Conservation (phyloP, 2,113 vertebrate species). For the Candoia aspera region DNA sequence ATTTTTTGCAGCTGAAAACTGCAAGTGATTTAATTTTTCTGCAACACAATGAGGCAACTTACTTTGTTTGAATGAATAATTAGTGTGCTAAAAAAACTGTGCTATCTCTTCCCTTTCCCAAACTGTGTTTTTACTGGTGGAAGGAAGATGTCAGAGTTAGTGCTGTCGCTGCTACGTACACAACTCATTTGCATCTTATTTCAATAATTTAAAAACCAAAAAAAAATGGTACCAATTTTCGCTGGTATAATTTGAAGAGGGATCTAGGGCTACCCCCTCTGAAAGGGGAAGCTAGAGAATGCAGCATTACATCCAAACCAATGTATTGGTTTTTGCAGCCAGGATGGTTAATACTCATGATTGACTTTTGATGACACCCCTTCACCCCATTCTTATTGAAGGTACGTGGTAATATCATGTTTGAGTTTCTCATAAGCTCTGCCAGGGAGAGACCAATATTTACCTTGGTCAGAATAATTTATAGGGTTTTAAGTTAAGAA, state of each 20-base stretch:
- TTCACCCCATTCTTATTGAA: neutral
- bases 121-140: neutral
- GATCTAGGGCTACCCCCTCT: too few relatives aligned
- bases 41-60: conserved; percentile 3
- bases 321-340: too few relatives aligned
- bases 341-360: too few relatives aligned
- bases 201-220: too few relatives aligned
- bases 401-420: neutral
- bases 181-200: too few relatives aligned
- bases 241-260: too few relatives aligned
- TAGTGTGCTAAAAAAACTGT: neutral
- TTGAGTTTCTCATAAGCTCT: neutral
- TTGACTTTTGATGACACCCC: neutral
- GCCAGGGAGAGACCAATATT: neutral
- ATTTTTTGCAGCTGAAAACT: conserved; percentile 91
- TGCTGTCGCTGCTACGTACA: neutral
- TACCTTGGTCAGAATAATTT: neutral
- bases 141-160: neutral
- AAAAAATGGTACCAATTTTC: too few relatives aligned
- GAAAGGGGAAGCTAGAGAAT: too few relatives aligned
- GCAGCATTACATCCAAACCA: too few relatives aligned
- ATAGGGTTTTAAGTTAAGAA: neutral
- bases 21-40: conserved; percentile 72
- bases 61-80: neutral
- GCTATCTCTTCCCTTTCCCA: neutral